These are phyloP conservation scores for Temnothorax longispinosus DNA, from an alignment of 1,140 invertebrate genomes.

Conservation along the genomic window DNA sequence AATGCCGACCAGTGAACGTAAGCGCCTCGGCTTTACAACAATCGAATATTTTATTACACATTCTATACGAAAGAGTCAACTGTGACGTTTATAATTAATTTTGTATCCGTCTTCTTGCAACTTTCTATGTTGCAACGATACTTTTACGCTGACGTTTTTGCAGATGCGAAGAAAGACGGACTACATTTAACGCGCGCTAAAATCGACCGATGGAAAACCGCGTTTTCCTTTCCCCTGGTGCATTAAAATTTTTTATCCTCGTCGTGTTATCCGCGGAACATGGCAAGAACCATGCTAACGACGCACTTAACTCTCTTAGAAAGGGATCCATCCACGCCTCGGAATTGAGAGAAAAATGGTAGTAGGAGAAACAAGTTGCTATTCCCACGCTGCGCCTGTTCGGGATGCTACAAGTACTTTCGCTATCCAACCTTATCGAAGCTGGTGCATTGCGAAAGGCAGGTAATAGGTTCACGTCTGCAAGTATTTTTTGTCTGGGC, in stretches of 20 bases:
- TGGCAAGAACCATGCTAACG: background rate
- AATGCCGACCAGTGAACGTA: background rate
- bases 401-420: conserved; percentile 77
- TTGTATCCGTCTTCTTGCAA: background rate
- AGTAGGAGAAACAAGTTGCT: conserved; percentile 76
- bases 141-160: background rate
- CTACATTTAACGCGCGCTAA: background rate
- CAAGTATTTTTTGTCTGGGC: conserved; percentile 63
- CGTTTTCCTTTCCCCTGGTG: background rate
- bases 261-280: background rate
- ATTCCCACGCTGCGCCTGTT: conserved; percentile 74
- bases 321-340: conserved; percentile 54
- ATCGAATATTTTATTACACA: too few species aligned
- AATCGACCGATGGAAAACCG: background rate
- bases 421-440: conserved; percentile 76
- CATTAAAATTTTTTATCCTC: conserved; percentile 9
- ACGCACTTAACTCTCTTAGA: conserved; percentile 33
- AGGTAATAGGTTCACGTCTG: conserved; percentile 65
- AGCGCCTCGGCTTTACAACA: background rate
- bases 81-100: background rate
- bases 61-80: background rate
- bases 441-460: conserved; percentile 72
- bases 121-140: background rate
- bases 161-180: background rate
- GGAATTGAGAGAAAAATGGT: conserved; percentile 52